These are phyloP conservation scores for Brachionus plicatilis DNA, from an alignment of 1,140 invertebrate genomes.

Conservation along the genomic window DNA sequence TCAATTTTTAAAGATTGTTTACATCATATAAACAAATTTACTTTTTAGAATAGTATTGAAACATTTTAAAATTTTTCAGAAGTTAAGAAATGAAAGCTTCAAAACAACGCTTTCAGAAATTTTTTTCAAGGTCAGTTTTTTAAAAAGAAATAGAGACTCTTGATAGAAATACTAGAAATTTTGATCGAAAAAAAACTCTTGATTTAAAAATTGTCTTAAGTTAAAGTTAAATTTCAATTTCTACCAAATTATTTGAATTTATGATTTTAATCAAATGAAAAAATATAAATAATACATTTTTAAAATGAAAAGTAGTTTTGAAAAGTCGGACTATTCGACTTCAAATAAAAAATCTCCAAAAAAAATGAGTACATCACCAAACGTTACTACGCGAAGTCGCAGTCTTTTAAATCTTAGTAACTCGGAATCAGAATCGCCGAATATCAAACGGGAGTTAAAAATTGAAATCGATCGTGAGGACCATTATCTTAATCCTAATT, in stretches of 20 bases:
- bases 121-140: too few relatives aligned
- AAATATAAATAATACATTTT: not conserved
- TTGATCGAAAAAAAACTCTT: not conserved
- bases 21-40: too few relatives aligned
- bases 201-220: not conserved
- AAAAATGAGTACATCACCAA: not conserved
- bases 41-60: too few relatives aligned
- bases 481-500: not conserved
- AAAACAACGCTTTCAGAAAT: too few relatives aligned
- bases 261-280: not conserved
- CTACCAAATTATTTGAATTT: not conserved
- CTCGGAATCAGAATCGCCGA: not conserved
- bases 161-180: too few relatives aligned
- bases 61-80: too few relatives aligned
- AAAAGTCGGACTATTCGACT: not conserved
- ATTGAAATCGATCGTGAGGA: not conserved
- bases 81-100: too few relatives aligned
- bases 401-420: not conserved
- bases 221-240: not conserved
- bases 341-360: not conserved
- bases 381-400: not conserved
- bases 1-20: too few relatives aligned
- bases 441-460: not conserved
- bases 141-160: too few relatives aligned
- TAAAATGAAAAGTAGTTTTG: not conserved